These are phyloP conservation scores for Drosophila robusta DNA, from an alignment of 2,888 invertebrate genomes.

Conservation along the genomic window DNA sequence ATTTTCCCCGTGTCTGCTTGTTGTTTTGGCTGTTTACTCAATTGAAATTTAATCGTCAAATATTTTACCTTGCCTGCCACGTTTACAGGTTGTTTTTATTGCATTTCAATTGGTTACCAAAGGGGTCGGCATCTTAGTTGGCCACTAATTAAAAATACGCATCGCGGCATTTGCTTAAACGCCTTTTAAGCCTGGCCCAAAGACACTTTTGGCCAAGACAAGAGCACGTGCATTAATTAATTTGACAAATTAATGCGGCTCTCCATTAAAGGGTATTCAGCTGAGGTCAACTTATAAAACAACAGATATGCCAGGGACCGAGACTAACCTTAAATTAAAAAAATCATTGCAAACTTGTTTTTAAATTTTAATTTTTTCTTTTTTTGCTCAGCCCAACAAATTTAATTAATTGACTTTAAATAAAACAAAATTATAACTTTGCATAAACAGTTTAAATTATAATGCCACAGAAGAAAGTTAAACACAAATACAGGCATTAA, in stretches of 20 bases:
- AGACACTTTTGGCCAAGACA: conserved; percentile 14
- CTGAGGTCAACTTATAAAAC: not conserved
- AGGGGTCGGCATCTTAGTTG: conserved; percentile 35
- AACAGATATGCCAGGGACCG: no score
- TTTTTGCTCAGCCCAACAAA: no score
- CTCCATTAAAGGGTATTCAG: not conserved
- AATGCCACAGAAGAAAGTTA: no score
- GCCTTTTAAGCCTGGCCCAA: conserved; percentile 25
- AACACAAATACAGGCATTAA: not conserved
- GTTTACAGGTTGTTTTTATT: conserved; percentile 67
- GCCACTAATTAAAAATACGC: conserved; percentile 59
- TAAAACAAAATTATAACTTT: no score
- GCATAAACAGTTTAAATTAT: no score
- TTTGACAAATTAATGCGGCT: conserved; percentile 48
- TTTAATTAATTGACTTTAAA: no score
- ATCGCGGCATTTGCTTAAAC: conserved; percentile 25
- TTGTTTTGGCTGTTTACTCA: conserved; percentile 16
- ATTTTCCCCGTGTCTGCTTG: not conserved
- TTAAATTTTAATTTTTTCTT: no score
- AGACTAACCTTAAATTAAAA: no score
- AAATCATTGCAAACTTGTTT: no score
- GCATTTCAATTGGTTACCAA: conserved; percentile 63
- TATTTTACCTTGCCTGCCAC: conserved; percentile 39
- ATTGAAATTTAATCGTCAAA: conserved; percentile 35
- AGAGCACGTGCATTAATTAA: conserved; percentile 53